Evolutionary conservation across 2,113 vertebrate genomes (phyloP).

Genomic region (Amphiprion percula): DNA sequence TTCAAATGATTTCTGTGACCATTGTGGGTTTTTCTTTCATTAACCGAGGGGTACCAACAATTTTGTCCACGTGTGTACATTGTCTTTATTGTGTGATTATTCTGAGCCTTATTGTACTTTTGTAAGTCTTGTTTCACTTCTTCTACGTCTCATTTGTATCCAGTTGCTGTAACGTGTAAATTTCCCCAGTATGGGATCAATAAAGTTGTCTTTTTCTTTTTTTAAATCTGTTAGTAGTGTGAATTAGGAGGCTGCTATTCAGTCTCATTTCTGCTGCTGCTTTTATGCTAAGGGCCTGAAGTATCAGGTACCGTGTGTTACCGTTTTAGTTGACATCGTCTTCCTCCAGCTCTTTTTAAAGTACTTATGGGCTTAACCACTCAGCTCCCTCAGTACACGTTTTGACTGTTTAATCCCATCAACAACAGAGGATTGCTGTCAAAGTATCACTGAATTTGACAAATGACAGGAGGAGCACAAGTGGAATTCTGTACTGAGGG

Average conservation of each 20-base stretch:
- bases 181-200: too few species aligned
- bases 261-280: conserved; percentile 2
- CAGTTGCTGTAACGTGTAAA: too few species aligned
- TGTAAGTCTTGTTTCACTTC: too few species aligned
- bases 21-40: too few species aligned
- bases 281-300: not conserved
- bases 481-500: conserved; percentile 44
- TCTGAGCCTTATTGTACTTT: too few species aligned
- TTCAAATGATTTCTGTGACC: too few species aligned
- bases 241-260: not conserved
- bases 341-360: conserved; percentile 47
- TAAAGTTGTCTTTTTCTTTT: too few species aligned
- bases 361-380: conserved; percentile 66
- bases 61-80: too few species aligned
- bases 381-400: conserved; percentile 49
- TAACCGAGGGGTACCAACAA: too few species aligned
- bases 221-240: not conserved
- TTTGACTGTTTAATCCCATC: conserved; percentile 74
- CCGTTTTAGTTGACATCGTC: conserved; percentile 47
- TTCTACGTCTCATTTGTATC: too few species aligned
- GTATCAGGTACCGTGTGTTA: conserved; percentile 23
- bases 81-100: too few species aligned
- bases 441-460: conserved; percentile 61
- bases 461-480: conserved; percentile 49
- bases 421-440: conserved; percentile 69